Conservation (phyloP, 2,797 vertebrate genomes). For the Peromyscus aztecus region DNA sequence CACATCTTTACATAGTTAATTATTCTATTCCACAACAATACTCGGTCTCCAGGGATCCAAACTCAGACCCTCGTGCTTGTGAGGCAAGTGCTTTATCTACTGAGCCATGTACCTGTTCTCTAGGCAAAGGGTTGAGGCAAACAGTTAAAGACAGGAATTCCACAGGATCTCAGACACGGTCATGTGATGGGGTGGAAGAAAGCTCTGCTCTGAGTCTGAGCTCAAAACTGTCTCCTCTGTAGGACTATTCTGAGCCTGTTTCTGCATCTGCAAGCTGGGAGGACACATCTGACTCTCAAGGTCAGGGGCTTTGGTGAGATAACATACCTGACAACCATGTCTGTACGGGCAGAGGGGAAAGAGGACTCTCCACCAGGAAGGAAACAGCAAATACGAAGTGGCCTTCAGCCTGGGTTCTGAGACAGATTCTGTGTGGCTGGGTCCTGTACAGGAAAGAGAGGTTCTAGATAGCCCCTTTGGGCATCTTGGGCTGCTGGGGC, state of each 20-base stretch:
- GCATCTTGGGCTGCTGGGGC: neutral
- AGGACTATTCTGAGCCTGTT: neutral
- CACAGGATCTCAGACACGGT: neutral
- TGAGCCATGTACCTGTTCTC: neutral
- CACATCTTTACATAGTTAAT: neutral
- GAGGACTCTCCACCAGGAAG: neutral
- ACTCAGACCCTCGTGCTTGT: neutral
- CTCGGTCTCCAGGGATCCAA: neutral
- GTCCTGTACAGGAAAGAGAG: no score
- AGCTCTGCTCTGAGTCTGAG: neutral
- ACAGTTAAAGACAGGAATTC: neutral
- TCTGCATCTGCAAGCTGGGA: neutral
- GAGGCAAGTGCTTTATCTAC: neutral
- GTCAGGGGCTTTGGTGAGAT: neutral
- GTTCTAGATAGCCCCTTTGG: neutral
- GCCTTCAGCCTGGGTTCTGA: neutral
- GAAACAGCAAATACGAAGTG: neutral
- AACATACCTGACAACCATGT: neutral
- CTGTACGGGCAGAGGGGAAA: neutral
- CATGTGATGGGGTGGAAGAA: neutral
- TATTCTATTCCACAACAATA: neutral
- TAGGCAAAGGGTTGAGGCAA: neutral
- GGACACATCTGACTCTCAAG: no score
- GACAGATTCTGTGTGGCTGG: neutral
- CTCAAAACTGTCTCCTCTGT: neutral